Conservation (phyloP, 2,797 vertebrate species). For the Pseudochaenichthys georgianus region DNA sequence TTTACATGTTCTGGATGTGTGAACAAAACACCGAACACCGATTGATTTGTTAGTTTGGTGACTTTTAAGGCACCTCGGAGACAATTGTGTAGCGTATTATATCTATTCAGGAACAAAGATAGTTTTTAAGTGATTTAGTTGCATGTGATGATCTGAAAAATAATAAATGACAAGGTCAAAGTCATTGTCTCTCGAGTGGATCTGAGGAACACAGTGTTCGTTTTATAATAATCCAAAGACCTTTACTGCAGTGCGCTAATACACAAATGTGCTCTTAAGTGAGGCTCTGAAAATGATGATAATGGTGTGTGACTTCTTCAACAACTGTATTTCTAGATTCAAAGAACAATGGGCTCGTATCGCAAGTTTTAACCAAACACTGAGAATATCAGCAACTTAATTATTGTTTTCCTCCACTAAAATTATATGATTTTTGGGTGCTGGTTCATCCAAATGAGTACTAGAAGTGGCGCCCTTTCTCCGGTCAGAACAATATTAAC, state of each 20-base stretch:
- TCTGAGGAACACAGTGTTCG: background rate
- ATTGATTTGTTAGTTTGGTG: background rate
- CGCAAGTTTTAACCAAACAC: no score
- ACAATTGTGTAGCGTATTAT: background rate
- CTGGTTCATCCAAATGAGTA: no score
- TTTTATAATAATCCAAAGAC: background rate
- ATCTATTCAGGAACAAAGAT: background rate
- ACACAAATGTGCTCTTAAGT: background rate
- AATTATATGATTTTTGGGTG: no score
- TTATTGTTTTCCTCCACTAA: no score
- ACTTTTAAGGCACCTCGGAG: background rate
- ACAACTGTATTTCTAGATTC: background rate
- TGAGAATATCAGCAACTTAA: no score
- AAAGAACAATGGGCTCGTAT: background rate
- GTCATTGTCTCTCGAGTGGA: background rate
- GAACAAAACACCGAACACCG: background rate
- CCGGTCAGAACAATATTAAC: no score
- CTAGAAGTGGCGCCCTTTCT: no score
- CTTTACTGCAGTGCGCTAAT: conserved; percentile 6
- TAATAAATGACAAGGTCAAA: background rate
- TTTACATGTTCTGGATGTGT: background rate
- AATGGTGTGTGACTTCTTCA: background rate
- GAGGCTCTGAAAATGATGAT: background rate
- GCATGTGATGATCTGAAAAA: background rate
- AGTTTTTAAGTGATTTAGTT: background rate